Conservation (phyloP, 2,888 invertebrate genomes). For the Peribatodes rhomboidaria region DNA sequence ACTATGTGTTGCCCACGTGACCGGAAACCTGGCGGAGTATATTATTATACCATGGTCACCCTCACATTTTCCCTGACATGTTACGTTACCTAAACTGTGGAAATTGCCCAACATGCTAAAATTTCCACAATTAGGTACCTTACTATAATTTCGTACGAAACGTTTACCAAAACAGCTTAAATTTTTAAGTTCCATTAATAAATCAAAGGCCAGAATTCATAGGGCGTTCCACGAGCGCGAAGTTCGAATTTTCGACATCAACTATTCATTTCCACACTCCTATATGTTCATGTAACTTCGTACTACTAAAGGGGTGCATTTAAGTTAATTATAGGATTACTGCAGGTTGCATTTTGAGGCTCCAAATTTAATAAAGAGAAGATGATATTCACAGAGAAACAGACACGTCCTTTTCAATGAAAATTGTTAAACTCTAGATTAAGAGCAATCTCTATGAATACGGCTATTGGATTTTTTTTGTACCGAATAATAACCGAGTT, state of each 20-base stretch:
- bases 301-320: constrained; percentile 69
- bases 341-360: constrained; percentile 79
- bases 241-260: constrained; percentile 75
- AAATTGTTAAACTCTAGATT: too few species aligned
- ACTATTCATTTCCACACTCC: constrained; percentile 81
- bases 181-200: constrained; percentile 53
- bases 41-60: too few species aligned
- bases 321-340: constrained; percentile 85
- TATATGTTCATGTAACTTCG: constrained; percentile 71
- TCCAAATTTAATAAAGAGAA: background rate
- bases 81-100: background rate
- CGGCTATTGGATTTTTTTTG: too few species aligned
- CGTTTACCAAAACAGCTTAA: constrained; percentile 28
- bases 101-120: constrained; percentile 26
- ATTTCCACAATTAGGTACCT: constrained; percentile 33
- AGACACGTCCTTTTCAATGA: too few species aligned
- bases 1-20: too few species aligned
- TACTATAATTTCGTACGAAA: constrained; percentile 21
- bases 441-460: too few species aligned
- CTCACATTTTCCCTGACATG: too few species aligned
- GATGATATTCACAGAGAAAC: background rate
- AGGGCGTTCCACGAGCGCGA: constrained; percentile 66
- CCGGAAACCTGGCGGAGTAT: too few species aligned
- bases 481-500: too few species aligned
- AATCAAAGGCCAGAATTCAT: constrained; percentile 73